Conservation (phyloP, 2,113 vertebrate genomes). For the Nothobranchius kuhntae region DNA sequence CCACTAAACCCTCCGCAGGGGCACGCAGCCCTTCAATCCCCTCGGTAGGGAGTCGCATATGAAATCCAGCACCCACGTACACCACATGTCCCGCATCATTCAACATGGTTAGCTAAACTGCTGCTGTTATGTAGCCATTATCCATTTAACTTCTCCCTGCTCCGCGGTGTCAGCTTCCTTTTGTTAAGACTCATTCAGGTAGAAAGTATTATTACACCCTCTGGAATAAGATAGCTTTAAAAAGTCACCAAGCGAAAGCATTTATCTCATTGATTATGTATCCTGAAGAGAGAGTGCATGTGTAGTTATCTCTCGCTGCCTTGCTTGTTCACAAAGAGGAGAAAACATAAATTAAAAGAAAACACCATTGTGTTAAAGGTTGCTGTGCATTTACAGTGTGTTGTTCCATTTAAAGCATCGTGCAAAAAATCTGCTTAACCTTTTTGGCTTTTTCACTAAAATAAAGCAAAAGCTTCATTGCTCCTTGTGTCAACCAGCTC, state of each 20-base stretch:
- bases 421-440: constrained; percentile 71
- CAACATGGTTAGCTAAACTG: constrained; percentile 61
- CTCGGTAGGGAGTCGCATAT: constrained; percentile 63
- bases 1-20: constrained; percentile 39
- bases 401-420: constrained; percentile 62
- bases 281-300: constrained; percentile 29
- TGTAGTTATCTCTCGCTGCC: constrained; percentile 33
- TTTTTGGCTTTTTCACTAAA: constrained; percentile 57
- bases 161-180: constrained; percentile 73
- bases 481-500: constrained; percentile 38
- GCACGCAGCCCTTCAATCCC: constrained; percentile 39
- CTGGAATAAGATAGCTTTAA: constrained; percentile 68
- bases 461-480: constrained; percentile 60
- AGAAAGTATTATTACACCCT: constrained; percentile 79
- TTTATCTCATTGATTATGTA: constrained; percentile 74
- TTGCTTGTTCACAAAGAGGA: constrained; percentile 16
- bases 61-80: constrained; percentile 75
- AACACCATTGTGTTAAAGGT: constrained; percentile 28
- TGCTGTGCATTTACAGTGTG: constrained; percentile 22
- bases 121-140: constrained; percentile 72
- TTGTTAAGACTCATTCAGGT: constrained; percentile 76
- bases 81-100: constrained; percentile 72
- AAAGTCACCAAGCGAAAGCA: constrained; percentile 63
- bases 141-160: constrained; percentile 71
- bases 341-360: constrained; percentile 29